A percentile compares a stretch with the other conserved stretches of the same genome.
phyloP scores from a whole-genome alignment of 2,797 vertebrate species.

The Mastacembelus armatus region DNA sequence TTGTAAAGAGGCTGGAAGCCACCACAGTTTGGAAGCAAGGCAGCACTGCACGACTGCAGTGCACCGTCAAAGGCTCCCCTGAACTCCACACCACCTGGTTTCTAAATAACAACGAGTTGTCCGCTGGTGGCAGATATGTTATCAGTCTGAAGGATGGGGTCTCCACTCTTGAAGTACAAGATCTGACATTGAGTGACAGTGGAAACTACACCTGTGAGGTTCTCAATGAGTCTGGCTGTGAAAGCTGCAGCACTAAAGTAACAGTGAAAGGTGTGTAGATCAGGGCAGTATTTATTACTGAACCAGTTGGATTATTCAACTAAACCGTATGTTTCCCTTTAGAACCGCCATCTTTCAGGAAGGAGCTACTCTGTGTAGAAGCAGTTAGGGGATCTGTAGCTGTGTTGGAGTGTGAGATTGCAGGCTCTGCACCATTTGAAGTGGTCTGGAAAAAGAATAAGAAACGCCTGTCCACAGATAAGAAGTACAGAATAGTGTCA shows the following conservation, averaged over 20 bases:
- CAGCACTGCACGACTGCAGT: slow-evolving; percentile 86
- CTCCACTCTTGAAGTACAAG: slow-evolving; percentile 85
- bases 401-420: slow-evolving; percentile 90
- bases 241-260: slow-evolving; percentile 88
- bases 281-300: neutral
- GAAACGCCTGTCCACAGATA: slow-evolving; percentile 89
- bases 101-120: slow-evolving; percentile 88
- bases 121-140: slow-evolving; percentile 78
- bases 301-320: slow-evolving; percentile 39
- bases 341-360: slow-evolving; percentile 92
- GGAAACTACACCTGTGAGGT: slow-evolving; percentile 91
- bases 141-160: slow-evolving; percentile 84
- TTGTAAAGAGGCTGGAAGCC: slow-evolving; percentile 90
- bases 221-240: slow-evolving; percentile 89
- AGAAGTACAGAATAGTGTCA: slow-evolving; percentile 88
- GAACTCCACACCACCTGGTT: slow-evolving; percentile 91
- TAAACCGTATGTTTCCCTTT: slow-evolving; percentile 72
- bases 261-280: slow-evolving; percentile 90
- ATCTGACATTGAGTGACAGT: slow-evolving; percentile 84
- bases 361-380: slow-evolving; percentile 87
- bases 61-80: slow-evolving; percentile 90
- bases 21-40: slow-evolving; percentile 89
- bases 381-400: slow-evolving; percentile 89
- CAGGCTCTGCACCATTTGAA: slow-evolving; percentile 92
- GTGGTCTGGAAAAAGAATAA: slow-evolving; percentile 93